Base-by-base conservation (phyloP, 2,113 vertebrate species). In the Mystacornis crossleyi region DNA sequence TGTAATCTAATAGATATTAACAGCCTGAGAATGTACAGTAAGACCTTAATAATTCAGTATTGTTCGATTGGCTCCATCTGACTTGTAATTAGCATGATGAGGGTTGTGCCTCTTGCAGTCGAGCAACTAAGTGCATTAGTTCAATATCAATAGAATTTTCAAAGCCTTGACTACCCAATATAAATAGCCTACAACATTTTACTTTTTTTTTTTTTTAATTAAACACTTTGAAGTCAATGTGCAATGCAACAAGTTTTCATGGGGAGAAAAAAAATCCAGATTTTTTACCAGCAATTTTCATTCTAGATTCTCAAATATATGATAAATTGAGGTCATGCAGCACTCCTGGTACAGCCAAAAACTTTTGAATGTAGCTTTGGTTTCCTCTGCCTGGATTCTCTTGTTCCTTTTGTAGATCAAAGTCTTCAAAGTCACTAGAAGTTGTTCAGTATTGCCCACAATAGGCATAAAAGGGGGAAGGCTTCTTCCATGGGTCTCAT, bases 1-100 rank as follows among this genome's bases (percentile, higher is more conserved):
- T 95, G 87, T 95, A 95, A 87, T 93, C 81, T 93, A 96, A 95
- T 94, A 97, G 87, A 93, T 90, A 96, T 80, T 95, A 96, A 54
- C 88, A 94, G 83, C 81, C 79, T 81, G 81, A 86, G 92, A 93
- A 71, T 50, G 57, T 96, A 72, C 86, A 58, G 72, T 90, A 91
- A 95, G 66, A 86, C 78, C 87, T 81, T 95, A 93, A 95, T 97
- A 95, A 97, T 96, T 95, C 92, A 95, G 86, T 84, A 86, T 93
- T 94, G 71, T 90, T 90, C 8, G 4, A 33, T 81, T 95, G 90
- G 75, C 90, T 90, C 48, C 71, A 83, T 90, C 84, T 66, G 88
- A 93, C 75, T 91, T 61, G 67, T 79, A 95, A 93, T 90, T 95
- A 81, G 94, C 70, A 42, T 0, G 3, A 65, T 84, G 82, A 83